Percentiles rank a stretch among this genome's conserved stretches.
Evolutionary conservation across 2,888 invertebrate species (phyloP).

Genomic region (Pristionchus exspectatus): DNA sequence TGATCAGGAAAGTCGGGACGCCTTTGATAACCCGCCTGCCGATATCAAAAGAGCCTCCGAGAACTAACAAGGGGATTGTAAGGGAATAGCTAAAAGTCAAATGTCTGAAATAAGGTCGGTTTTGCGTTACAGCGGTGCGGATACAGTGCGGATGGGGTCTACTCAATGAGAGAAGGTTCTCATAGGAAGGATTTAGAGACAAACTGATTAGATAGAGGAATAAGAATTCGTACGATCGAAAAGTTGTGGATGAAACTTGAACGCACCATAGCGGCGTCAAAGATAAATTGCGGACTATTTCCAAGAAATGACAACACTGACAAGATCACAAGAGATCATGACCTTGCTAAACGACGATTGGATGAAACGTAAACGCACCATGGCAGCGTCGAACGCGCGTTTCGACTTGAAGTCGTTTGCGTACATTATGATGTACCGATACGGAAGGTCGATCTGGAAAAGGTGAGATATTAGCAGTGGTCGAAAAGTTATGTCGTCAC

Average conservation of each 20-base stretch:
- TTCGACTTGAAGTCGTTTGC: conserved; percentile 84
- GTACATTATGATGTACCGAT: conserved; percentile 92
- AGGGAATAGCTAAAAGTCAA: too few relatives aligned
- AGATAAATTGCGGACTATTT: too few relatives aligned
- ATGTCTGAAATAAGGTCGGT: too few relatives aligned
- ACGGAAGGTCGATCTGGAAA: conserved; percentile 97
- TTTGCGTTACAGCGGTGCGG: too few relatives aligned
- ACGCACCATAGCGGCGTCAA: neutral
- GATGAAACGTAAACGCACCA: neutral
- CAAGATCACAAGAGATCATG: too few relatives aligned
- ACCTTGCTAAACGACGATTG: neutral
- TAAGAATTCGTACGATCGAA: too few relatives aligned
- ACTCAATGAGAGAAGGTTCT: neutral
- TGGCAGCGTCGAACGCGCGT: neutral
- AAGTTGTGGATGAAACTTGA: neutral
- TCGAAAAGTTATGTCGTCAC: too few relatives aligned
- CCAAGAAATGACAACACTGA: too few relatives aligned
- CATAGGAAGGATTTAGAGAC: neutral
- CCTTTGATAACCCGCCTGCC: too few relatives aligned
- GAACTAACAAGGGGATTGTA: too few relatives aligned
- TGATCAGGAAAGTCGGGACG: too few relatives aligned
- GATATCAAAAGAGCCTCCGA: too few relatives aligned
- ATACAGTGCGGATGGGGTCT: neutral
- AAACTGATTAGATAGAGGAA: neutral
- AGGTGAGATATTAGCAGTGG: neutral